These are phyloP conservation scores for Ips nitidus DNA, from an alignment of 1,140 invertebrate genomes.

Conservation along the genomic window DNA sequence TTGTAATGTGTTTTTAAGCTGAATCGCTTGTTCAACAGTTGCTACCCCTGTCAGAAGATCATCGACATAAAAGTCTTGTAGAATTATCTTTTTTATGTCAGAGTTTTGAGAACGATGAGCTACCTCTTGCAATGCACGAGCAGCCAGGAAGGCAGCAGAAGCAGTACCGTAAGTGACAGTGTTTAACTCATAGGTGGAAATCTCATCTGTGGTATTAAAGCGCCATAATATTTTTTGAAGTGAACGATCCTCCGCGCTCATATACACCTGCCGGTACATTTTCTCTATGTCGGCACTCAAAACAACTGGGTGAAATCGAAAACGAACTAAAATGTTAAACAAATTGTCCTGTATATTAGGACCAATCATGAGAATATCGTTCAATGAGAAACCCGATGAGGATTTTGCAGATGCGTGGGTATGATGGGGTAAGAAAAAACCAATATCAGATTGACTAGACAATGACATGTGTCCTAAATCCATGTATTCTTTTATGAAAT, in stretches of 20 bases:
- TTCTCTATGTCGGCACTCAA: conserved; percentile 51
- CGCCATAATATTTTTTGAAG: conserved; percentile 13
- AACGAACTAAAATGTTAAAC: conserved; percentile 51
- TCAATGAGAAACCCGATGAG: conserved; percentile 30
- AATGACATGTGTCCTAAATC: conserved; percentile 8
- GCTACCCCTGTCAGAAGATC: conserved; percentile 51
- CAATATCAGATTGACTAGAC: conserved; percentile 13
- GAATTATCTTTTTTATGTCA: conserved; percentile 38
- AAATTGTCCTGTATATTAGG: conserved; percentile 50
- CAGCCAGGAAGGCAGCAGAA: conserved; percentile 50
- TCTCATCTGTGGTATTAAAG: background rate
- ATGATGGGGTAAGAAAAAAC: conserved; percentile 49
- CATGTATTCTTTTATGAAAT: conserved; percentile 50
- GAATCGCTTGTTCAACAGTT: conserved; percentile 11
- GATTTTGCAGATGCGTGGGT: conserved; percentile 49
- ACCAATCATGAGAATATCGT: conserved; percentile 44
- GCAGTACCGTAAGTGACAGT: conserved; percentile 41
- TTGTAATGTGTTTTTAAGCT: conserved; percentile 46
- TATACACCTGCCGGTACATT: conserved; percentile 52
- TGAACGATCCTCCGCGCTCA: conserved; percentile 37
- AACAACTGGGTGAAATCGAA: conserved; percentile 48
- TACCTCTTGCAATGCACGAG: conserved; percentile 42
- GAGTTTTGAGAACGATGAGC: conserved; percentile 38
- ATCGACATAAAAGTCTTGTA: conserved; percentile 54
- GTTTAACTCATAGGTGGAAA: too few species aligned